Percentiles rank a stretch among this genome's conserved stretches.
phyloP scores from a whole-genome alignment of 2,113 vertebrate genomes.

The Heptranchias perlo region DNA sequence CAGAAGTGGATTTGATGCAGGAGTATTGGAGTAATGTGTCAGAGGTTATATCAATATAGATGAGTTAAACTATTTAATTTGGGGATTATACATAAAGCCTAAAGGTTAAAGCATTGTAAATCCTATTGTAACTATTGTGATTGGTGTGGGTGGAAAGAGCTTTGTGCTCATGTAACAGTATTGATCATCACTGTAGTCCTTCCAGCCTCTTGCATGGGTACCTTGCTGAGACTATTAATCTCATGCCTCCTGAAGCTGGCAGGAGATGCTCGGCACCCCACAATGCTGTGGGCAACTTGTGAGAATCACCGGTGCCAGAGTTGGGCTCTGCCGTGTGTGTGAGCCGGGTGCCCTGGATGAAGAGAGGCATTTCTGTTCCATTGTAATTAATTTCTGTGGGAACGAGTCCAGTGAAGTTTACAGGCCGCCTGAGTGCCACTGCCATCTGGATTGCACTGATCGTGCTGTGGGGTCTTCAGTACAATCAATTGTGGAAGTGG shows the following conservation, averaged over 20 bases:
- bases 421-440: slow-evolving; percentile 47
- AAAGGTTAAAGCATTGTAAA: not conserved
- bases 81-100: too few relatives aligned
- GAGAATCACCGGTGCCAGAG: not conserved
- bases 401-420: slow-evolving; percentile 53
- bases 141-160: slow-evolving; percentile 45
- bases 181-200: slow-evolving; percentile 45
- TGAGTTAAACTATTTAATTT: not conserved
- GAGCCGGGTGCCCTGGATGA: not conserved
- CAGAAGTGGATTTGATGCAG: not conserved
- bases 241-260: slow-evolving; percentile 47
- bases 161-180: slow-evolving; percentile 49
- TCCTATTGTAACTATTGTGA: not conserved
- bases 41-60: not conserved
- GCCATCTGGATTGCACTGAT: too few relatives aligned
- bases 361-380: slow-evolving; percentile 32
- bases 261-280: slow-evolving; percentile 21
- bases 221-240: slow-evolving; percentile 55
- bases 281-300: not conserved
- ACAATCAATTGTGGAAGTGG: too few relatives aligned
- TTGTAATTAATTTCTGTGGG: slow-evolving; percentile 55
- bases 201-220: slow-evolving; percentile 48
- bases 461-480: too few relatives aligned
- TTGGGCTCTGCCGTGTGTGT: not conserved
- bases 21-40: not conserved